phyloP scores from a whole-genome alignment of 2,888 invertebrate genomes.

The Scaptomyza cyrtandrae region DNA sequence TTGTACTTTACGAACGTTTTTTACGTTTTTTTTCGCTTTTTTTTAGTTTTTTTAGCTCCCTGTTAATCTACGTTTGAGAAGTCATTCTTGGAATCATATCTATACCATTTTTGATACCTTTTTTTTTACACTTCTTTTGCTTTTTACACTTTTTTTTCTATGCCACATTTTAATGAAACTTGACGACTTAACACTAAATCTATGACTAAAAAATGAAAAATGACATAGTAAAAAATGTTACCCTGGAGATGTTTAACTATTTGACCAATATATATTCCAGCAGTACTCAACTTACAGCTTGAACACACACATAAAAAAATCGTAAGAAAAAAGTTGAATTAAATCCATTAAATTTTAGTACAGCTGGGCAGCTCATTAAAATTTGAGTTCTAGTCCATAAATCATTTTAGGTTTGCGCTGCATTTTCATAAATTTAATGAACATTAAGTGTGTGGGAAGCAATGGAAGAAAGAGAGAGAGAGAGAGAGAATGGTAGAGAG shows the following conservation, averaged over 20 bases:
- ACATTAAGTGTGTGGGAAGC: constrained; percentile 58
- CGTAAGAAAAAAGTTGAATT: constrained; percentile 11
- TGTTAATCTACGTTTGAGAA: no score
- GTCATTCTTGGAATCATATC: neutral
- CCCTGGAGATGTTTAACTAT: no score
- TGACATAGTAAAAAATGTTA: neutral
- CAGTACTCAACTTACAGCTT: neutral
- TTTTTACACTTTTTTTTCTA: neutral
- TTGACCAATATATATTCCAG: neutral
- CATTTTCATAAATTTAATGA: constrained; percentile 72
- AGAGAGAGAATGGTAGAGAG: neutral
- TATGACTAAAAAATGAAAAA: neutral
- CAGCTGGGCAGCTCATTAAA: constrained; percentile 62
- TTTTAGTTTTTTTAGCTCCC: no score
- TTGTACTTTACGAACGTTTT: no score
- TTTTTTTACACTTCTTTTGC: neutral
- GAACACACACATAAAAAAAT: neutral
- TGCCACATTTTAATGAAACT: neutral
- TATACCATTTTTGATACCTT: neutral
- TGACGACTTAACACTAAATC: neutral
- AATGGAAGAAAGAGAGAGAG: constrained; percentile 10
- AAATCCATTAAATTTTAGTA: constrained; percentile 56
- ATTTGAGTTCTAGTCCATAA: constrained; percentile 48
- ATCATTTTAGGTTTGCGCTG: constrained; percentile 54
- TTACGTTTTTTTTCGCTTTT: no score